Base-by-base conservation (phyloP, 1,140 invertebrate genomes). In the Drosophila orosa region DNA sequence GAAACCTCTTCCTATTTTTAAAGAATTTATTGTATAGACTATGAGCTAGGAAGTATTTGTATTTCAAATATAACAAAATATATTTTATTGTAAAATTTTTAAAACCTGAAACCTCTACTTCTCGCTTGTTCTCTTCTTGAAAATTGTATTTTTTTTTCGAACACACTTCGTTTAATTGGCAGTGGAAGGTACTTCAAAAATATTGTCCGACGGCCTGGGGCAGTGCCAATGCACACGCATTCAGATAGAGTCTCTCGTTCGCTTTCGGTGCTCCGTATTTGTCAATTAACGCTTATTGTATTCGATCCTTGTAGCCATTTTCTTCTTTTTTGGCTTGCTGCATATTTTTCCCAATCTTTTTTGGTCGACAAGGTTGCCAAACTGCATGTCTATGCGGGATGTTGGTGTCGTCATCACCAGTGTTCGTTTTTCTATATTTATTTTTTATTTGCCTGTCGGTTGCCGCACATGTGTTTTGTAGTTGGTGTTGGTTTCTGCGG, bases 271-370 rank as follows among this genome's bases (percentile, higher is more conserved):
- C 10, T 59, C 25, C 39, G 60, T 57, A 80, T 83, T 81, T 81
- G 81, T 81, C 74, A 86, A 86, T 86, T 86, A 86, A 75, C 61
- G 63, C 78, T 66, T 78, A 74, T 80, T 80, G 67, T 68, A 31
- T 45, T 52, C 44, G 50, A 24, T 57, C 17, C 19, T 56, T 3
- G 6, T 29, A 12, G 44, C 9, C 27, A n/a, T n/a, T n/a, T 8
- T 54, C 35, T 57, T 40, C 25, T 29, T 52, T 27, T 39, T 27
- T 39, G n/a, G 48, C 22, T 29, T 44, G 0, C 15, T 29, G 27
- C 29, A 40, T 37, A 42, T 44, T 55, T 50, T 69, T n/a, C 3
- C n/a, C 31, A 29, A 29, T 22, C 44, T 56, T 72, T 42, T 52
- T 33, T n/a, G n/a, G 29, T 33, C 54, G 37, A 5, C 54, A 25